A percentile compares a stretch with the other conserved stretches of the same genome.
Conservation (phyloP, 2,888 invertebrate genomes). For the Diarsia rubi region DNA sequence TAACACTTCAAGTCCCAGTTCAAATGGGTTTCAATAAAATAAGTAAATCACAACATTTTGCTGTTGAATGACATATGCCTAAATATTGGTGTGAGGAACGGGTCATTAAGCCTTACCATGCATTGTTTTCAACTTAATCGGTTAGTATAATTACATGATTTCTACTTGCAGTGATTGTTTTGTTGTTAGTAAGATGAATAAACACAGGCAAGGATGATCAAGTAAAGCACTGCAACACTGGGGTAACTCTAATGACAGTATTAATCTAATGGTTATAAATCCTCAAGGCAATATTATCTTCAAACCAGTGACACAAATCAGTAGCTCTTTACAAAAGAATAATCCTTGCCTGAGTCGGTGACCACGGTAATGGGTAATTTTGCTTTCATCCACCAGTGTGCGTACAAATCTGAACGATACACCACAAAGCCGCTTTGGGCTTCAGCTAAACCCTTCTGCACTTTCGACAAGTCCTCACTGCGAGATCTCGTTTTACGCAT, state of each 20-base stretch:
- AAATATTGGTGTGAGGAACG: constrained; percentile 69
- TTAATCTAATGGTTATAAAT: constrained; percentile 90
- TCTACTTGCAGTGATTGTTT: constrained; percentile 86
- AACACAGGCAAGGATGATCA: constrained; percentile 92
- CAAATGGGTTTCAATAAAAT: constrained; percentile 68
- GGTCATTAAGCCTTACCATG: constrained; percentile 86
- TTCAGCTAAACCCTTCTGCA: constrained; percentile 84
- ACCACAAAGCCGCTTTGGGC: constrained; percentile 89
- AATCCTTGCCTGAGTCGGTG: constrained; percentile 91
- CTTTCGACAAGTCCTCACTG: constrained; percentile 87
- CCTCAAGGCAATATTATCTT: constrained; percentile 89
- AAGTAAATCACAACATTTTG: constrained; percentile 42
- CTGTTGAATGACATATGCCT: constrained; percentile 38
- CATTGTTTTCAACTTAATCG: constrained; percentile 77
- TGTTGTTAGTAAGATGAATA: constrained; percentile 89
- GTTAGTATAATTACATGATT: constrained; percentile 84
- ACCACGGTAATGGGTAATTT: constrained; percentile 93
- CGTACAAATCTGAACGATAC: constrained; percentile 96
- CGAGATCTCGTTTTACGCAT: constrained; percentile 84
- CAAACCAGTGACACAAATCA: constrained; percentile 90
- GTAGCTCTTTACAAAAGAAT: constrained; percentile 90
- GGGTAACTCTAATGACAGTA: constrained; percentile 88
- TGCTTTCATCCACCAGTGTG: constrained; percentile 98
- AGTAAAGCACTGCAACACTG: constrained; percentile 91
- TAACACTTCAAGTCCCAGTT: constrained; percentile 68